Evolutionary conservation across 2,888 invertebrate species (phyloP), one percentile per base, ranked within the genome.

Genomic region (Andricus curvator): DNA sequence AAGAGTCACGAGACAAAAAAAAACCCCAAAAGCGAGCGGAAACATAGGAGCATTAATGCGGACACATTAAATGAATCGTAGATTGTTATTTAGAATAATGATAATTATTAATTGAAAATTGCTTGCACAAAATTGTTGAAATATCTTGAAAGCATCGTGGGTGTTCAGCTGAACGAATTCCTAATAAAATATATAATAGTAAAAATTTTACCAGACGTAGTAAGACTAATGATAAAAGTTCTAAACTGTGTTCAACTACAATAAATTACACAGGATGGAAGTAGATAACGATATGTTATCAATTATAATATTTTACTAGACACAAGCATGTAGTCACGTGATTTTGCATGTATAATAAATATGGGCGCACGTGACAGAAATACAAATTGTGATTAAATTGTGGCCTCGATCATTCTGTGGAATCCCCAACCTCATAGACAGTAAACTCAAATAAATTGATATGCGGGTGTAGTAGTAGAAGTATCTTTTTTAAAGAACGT

Each of bases 401-500:
- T 56, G 70, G 33, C 70, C 51, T 56, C 70, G 70, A 33, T 56
- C 70, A 70, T 70, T 70, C 48, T 70, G 70, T 70, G 51, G 51
- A 51, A 51, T 51, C 51, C 33, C 51, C 70, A 33, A 51, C 20
- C 70, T 29, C 20, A 65, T 13, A 70, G 8, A 37, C 33, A 70
- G 20, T 70, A 33, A 70, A 20, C 51, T 70, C 56, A 56, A 51
- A 56, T 48, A 29, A 70, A 70, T 51, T 70, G 51, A 29, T 70
- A 70, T 70, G 70, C 48, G 51, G 70, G 70, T 33, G 4, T 13
- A 20, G 70, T 70, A 70, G n/a, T 20, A 70, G 9, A 48, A 56
- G 13, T 2, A 56, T 8, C 11, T 20, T 70, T 70, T 70, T 33
- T 29, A n/a, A 70, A 33, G 48, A 70, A 33, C 51, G 29, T 48